Base-by-base conservation (phyloP, 2,797 vertebrate species). In the Mus spretus region DNA sequence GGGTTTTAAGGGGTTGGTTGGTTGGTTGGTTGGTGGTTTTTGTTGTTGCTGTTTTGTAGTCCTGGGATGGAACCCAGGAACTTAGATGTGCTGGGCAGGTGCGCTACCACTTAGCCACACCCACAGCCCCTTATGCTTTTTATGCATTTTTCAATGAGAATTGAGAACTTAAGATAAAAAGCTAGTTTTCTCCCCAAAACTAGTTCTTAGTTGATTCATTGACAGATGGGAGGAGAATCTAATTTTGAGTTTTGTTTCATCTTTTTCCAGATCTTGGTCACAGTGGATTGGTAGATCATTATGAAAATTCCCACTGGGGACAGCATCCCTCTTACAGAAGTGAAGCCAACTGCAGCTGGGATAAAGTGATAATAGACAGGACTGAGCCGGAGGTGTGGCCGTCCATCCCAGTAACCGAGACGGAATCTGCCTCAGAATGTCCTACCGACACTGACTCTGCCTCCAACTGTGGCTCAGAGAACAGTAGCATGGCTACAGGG, bases 401-500 rank as follows among this genome's bases (percentile, higher is more conserved):
- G 98, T 99, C 99, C 98, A 98, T 99, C 99, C 98, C 98, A 74
- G 98, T 98, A 96, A 98, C 98, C 85, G 99, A 99, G 98, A 99
- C 99, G 93, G 99, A 98, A 94, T 98, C 98, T 97, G 98, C 98
- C 98, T 98, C 99, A 99, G 99, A 99, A 99, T 99, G 99, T 99
- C 98, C 99, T 98, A 98, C 98, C 98, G 99, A 99, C 98, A 98
- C 99, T 99, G 99, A 99, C 98, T 98, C 98, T 98, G 98, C 99
- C 98, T 98, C 98, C 98, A 98, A 97, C 98, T 98, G 99, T 97
- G 98, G 98, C 99, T 98, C 99, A 87, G 99, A 99, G 98, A 99
- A 98, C 98, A 99, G 98, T 99, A 99, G 99, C 99, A 99, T 99
- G 99, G 99, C 99, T 98, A 99, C 99, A 98, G 99, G 99, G 98